phyloP scores from a whole-genome alignment of 1,140 invertebrate genomes.

The Lerema accius region DNA sequence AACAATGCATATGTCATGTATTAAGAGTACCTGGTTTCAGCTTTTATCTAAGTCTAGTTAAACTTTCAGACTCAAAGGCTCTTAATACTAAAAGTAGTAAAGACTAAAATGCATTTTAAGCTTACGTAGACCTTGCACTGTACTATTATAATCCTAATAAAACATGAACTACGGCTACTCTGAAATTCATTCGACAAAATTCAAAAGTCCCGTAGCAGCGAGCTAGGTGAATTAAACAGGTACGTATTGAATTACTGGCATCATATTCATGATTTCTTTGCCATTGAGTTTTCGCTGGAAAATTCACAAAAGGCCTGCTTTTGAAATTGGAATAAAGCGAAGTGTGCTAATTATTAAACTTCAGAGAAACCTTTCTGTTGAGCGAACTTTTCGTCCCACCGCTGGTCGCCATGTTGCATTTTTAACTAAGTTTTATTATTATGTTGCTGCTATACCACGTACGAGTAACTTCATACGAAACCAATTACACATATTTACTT shows the following conservation, averaged over 20 bases:
- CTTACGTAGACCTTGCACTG: too few relatives aligned
- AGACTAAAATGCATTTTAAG: too few relatives aligned
- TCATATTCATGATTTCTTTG: constrained; percentile 28
- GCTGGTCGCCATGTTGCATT: constrained; percentile 12
- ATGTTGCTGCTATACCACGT: neutral
- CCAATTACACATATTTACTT: too few relatives aligned
- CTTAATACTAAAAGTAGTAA: too few relatives aligned
- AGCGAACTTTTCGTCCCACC: constrained; percentile 1
- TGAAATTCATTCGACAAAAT: constrained; percentile 1
- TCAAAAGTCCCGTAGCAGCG: neutral
- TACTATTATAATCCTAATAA: neutral
- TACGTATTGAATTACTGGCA: constrained; percentile 1
- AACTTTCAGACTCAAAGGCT: too few relatives aligned
- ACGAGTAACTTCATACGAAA: neutral
- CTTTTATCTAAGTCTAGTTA: too few relatives aligned
- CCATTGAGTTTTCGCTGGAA: constrained; percentile 4
- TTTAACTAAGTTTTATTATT: constrained; percentile 9
- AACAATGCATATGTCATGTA: too few relatives aligned
- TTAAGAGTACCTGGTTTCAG: too few relatives aligned
- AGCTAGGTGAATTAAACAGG: neutral
- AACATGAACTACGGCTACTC: neutral
- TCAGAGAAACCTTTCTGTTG: constrained; percentile 15
- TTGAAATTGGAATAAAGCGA: constrained; percentile 13
- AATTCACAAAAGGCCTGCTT: constrained; percentile 16
- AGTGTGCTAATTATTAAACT: constrained; percentile 27